Base-by-base conservation (phyloP, 2,797 vertebrate genomes). In the Craterocephalus amniculus region DNA sequence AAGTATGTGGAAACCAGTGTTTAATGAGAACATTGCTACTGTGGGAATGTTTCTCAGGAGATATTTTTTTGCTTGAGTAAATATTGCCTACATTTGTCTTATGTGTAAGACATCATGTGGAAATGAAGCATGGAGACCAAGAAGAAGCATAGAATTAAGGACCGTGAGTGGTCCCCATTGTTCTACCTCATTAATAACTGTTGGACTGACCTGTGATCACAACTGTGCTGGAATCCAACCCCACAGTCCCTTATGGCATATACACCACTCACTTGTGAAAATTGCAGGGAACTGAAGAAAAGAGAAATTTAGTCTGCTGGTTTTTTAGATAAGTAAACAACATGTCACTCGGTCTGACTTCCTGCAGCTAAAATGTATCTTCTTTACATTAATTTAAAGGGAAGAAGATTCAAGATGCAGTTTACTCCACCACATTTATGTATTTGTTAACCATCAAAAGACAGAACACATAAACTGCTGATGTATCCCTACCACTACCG, bases 161-260 rank as follows among this genome's bases (percentile, higher is more conserved):
- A 38, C 26, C 51, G 65, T 83, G 62, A 38, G 57, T 9, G 61
- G 43, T 72, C 72, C 62, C 54, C 59, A 70, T 70, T 74, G 62
- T 68, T 49, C 56, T 26, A 4, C 59, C 76, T 87, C 80, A 81
- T 79, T 87, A 82, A 86, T 78, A 77, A 74, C 68, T 48, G 59
- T 78, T 67, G 56, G 76, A 65, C 73, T 57, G n/a, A n/a, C n/a
- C n/a, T n/a, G n/a, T n/a, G n/a, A n/a, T n/a, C n/a, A n/a, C n/a
- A n/a, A n/a, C n/a, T n/a, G n/a, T n/a, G n/a, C n/a, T n/a, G n/a
- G 54, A 29, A 74, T 77, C 36, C 31, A 24, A 31, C 58, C 61
- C 51, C 45, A 4, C 55, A 57, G 43, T n/a, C 22, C 36, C 26
- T 7, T 2, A 22, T 48, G 61, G 45, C 40, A n/a, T n/a, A 48